phyloP scores from a whole-genome alignment of 2,888 invertebrate species.

The Agonopterix subpropinquella region DNA sequence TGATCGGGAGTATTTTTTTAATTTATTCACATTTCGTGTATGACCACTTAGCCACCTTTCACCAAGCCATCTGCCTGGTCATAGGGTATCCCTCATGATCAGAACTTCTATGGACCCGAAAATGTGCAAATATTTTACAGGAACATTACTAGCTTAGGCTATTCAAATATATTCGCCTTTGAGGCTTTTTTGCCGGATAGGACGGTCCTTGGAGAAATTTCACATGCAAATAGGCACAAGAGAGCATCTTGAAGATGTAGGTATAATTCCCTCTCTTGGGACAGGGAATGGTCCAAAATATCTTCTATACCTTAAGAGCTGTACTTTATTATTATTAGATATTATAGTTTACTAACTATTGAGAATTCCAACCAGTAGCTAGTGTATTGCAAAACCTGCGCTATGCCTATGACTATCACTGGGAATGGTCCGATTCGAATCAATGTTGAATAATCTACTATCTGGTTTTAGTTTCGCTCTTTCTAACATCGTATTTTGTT shows the following conservation, averaged over 20 bases:
- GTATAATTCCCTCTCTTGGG: background rate
- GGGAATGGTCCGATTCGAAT: slow-evolving; percentile 16
- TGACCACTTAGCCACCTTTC: slow-evolving; percentile 2
- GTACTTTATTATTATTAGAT: no score
- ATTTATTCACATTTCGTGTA: background rate
- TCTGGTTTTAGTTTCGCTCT: slow-evolving; percentile 12
- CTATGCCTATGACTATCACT: slow-evolving; percentile 25
- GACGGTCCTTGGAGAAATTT: slow-evolving; percentile 19
- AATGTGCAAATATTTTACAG: no score
- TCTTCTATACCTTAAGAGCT: no score
- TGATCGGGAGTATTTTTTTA: slow-evolving; percentile 21
- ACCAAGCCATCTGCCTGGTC: slow-evolving; percentile 2
- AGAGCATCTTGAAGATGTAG: slow-evolving; percentile 1
- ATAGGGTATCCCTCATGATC: background rate
- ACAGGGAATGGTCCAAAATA: no score
- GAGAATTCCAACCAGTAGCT: slow-evolving; percentile 3
- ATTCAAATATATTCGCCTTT: no score
- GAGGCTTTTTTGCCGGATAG: slow-evolving; percentile 4
- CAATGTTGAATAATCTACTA: slow-evolving; percentile 16
- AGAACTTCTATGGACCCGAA: background rate
- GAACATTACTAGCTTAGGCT: no score
- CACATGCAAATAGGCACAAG: slow-evolving; percentile 17
- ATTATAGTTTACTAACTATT: no score
- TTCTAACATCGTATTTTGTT: slow-evolving; percentile 8
- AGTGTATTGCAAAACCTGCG: slow-evolving; percentile 17